These are phyloP conservation scores for Gallinago stenura DNA, from an alignment of 2,797 vertebrate species.

Conservation along the genomic window DNA sequence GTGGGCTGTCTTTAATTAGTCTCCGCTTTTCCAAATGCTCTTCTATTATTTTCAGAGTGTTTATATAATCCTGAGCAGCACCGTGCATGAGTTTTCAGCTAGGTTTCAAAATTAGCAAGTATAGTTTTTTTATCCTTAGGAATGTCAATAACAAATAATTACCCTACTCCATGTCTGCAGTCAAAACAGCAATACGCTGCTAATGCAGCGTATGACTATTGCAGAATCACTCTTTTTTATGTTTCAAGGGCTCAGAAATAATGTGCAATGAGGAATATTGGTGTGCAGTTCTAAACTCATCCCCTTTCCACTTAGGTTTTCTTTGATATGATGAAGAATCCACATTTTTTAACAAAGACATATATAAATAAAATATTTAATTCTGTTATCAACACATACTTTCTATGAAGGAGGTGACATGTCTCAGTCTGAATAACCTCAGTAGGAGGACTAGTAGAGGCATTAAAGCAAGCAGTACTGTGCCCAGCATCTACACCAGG, in stretches of 20 bases:
- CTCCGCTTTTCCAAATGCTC: neutral
- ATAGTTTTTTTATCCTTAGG: neutral
- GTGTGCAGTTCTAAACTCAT: neutral
- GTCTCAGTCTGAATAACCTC: neutral
- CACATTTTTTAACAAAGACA: neutral
- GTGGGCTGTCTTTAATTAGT: neutral
- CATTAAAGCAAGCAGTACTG: neutral
- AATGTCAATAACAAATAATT: neutral
- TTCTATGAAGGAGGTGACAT: neutral
- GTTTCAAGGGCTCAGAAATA: neutral
- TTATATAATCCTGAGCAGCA: neutral
- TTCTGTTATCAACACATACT: neutral
- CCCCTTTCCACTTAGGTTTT: neutral
- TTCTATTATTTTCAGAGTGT: neutral
- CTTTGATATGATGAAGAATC: neutral
- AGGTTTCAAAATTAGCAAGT: neutral
- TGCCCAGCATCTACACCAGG: neutral
- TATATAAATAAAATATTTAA: neutral
- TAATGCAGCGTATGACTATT: neutral
- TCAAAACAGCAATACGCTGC: neutral
- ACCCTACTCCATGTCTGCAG: neutral
- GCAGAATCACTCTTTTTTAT: neutral
- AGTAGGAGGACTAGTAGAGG: neutral
- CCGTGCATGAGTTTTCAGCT: neutral
- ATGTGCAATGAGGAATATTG: neutral